Percentiles rank a stretch among this genome's conserved stretches.
Conservation (phyloP, 2,113 vertebrate species). For the Nestor notabilis region DNA sequence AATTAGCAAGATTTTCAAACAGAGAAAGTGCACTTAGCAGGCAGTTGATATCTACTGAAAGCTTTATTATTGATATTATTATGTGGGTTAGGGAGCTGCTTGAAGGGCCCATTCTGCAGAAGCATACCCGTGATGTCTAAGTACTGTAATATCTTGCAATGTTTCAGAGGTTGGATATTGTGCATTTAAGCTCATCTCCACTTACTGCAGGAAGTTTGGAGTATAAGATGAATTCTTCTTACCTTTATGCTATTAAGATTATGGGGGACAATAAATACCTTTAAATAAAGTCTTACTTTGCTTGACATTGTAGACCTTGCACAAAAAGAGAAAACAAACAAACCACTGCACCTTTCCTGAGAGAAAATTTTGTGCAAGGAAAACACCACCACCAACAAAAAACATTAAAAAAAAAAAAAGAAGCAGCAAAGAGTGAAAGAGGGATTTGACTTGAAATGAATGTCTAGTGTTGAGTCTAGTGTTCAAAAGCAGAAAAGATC, state of each 20-base stretch:
- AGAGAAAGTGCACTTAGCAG: constrained; percentile 70
- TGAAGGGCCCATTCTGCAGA: background rate
- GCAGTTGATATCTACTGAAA: constrained; percentile 65
- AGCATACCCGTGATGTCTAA: background rate
- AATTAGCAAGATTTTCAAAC: constrained; percentile 79
- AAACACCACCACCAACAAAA: background rate
- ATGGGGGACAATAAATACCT: rapidly evolving
- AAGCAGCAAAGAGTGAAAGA: background rate
- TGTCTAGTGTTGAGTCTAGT: background rate
- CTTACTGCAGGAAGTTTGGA: background rate
- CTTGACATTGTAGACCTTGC: background rate
- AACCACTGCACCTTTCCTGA: rapidly evolving
- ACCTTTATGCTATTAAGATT: background rate
- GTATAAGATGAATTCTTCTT: background rate
- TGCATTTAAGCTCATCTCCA: background rate
- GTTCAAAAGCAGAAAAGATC: background rate
- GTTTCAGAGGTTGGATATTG: background rate
- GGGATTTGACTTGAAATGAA: background rate
- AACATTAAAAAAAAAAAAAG: background rate
- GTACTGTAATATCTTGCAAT: background rate
- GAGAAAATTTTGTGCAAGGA: background rate
- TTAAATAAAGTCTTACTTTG: background rate
- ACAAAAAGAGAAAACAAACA: background rate
- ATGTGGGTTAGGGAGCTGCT: constrained; percentile 35
- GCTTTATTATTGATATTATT: constrained; percentile 63